Base-by-base conservation (phyloP, 2,888 invertebrate genomes). In the Drosophila subsilvestris region DNA sequence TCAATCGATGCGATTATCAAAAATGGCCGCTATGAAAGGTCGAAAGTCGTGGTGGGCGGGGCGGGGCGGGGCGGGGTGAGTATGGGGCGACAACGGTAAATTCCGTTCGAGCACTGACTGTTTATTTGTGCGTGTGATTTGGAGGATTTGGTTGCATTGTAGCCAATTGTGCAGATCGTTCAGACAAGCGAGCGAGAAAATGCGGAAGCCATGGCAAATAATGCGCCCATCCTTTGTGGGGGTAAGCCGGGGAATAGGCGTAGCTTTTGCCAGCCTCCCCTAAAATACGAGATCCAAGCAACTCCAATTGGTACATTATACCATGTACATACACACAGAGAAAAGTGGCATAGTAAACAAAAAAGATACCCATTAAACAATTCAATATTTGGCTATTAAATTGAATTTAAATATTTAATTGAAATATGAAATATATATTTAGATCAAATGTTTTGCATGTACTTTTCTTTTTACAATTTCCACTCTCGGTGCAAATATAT, bases 141-240 rank as follows among this genome's bases (percentile, higher is more conserved):
- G 63, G 43, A 42, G 55, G 63, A 58, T 61, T 76, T 44, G 42
- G 55, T 48, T 69, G 63, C 60, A 67, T 48, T 63, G 42, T 63
- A 53, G 62, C 65, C 78, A 61, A 75, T 79, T 71, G 70, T 29
- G 56, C 37, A 37, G 6, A n/a, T 7, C 37, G 14, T n/a, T 14
- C 32, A 37, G 32, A 37, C 37, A n/a, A n/a, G 37, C 37, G 32
- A 32, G 32, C 47, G 32, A 48, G 57, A 18, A 32, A 48, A 61
- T 58, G 53, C 58, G 62, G 66, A 62, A 76, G 73, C 81, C 85
- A 81, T 81, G 75, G 81, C 60, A 81, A 81, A 81, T 81, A 84
- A 81, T 76, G 44, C 81, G 51, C 27, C 60, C 20, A n/a, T n/a
- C 14, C 37, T 7, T n/a, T 37, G 37, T 37, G 14, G 37, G 37